A percentile compares a stretch with the other conserved stretches of the same genome.
Evolutionary conservation across 2,113 vertebrate species (phyloP).

Genomic region (Oncorhynchus tshawytscha): DNA sequence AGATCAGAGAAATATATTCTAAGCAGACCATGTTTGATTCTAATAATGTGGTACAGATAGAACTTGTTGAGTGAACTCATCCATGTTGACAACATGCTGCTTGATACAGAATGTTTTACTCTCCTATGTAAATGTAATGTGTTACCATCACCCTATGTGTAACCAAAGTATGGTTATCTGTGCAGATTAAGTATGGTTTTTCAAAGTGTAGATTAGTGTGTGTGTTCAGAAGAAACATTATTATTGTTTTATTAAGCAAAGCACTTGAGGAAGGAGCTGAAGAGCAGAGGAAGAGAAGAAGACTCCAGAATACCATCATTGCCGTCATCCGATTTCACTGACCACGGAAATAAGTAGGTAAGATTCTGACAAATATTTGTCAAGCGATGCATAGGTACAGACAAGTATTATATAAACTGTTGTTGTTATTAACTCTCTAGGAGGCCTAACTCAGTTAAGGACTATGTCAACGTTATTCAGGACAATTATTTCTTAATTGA

Average conservation of each 20-base stretch:
- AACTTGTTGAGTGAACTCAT: background rate
- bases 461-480: no score
- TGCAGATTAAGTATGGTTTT: background rate
- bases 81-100: background rate
- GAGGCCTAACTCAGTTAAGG: no score
- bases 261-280: constrained; percentile 60
- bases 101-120: background rate
- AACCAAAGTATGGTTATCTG: background rate
- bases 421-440: no score
- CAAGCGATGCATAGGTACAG: no score
- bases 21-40: background rate
- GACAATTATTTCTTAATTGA: constrained; percentile 35
- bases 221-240: background rate
- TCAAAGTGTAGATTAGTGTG: background rate
- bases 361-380: background rate
- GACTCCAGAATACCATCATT: constrained; percentile 66
- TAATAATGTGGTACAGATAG: background rate
- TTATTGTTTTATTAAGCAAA: constrained; percentile 54
- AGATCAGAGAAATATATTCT: background rate
- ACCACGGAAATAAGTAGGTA: constrained; percentile 63
- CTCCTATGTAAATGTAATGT: background rate
- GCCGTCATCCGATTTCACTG: constrained; percentile 50
- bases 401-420: no score
- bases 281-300: constrained; percentile 61
- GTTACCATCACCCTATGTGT: background rate